Percentiles rank a stretch among this genome's conserved stretches.
phyloP scores from a whole-genome alignment of 2,113 vertebrate species.

The Mirza zaza region DNA sequence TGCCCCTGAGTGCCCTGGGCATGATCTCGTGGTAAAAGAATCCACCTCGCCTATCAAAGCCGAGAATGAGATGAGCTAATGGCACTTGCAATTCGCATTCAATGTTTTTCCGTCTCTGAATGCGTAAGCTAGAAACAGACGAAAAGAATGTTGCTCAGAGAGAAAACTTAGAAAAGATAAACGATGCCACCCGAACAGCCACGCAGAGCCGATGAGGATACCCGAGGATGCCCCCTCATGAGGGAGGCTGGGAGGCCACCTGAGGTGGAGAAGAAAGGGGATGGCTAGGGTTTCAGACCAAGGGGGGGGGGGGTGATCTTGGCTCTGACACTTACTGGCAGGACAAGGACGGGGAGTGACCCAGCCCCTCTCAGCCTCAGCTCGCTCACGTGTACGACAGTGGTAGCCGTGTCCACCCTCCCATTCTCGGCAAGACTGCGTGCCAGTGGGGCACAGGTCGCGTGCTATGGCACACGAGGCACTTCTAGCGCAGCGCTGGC shows the following conservation, averaged over 20 bases:
- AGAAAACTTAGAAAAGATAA: not conserved
- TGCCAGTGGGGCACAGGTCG: fast-evolving
- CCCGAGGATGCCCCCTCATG: not conserved
- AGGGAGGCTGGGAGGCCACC: not conserved
- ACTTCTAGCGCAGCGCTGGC: not conserved
- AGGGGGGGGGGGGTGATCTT: not conserved
- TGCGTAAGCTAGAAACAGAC: not conserved
- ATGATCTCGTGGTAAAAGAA: constrained; percentile 50
- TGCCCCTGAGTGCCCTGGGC: not conserved
- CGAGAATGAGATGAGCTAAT: not conserved
- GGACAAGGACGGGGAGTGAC: not conserved
- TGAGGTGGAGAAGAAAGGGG: not conserved
- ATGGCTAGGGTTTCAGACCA: not conserved
- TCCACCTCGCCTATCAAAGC: constrained; percentile 56
- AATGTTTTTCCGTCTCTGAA: not conserved
- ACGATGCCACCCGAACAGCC: not conserved
- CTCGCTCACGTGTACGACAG: too few species aligned
- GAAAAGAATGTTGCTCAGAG: not conserved
- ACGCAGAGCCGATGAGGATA: not conserved
- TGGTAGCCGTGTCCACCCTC: not conserved
- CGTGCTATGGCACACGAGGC: fast-evolving
- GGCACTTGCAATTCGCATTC: not conserved
- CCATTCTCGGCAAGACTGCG: too few species aligned
- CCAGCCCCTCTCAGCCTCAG: too few species aligned
- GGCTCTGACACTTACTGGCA: not conserved